phyloP scores from a whole-genome alignment of 2,113 vertebrate genomes.

The Reinhardtius hippoglossoides region DNA sequence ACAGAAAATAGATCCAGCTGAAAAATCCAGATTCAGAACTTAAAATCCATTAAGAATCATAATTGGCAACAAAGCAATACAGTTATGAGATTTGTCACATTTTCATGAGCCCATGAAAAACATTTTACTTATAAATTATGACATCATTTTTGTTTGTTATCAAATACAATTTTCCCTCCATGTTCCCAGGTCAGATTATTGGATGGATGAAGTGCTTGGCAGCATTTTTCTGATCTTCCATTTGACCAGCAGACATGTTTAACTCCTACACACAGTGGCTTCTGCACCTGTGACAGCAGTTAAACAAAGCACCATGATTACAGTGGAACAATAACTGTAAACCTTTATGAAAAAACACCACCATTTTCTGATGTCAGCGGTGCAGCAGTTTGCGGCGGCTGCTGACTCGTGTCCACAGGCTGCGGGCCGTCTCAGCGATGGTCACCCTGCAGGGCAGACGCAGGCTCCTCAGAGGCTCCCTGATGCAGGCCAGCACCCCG shows the following conservation, averaged over 20 bases:
- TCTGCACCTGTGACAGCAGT: not conserved
- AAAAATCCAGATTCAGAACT: not conserved
- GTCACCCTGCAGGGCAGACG: slow-evolving; percentile 63
- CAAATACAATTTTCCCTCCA: no score
- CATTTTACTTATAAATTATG: no score
- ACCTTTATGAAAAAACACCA: not conserved
- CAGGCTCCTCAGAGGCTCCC: slow-evolving; percentile 78
- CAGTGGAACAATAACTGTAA: not conserved
- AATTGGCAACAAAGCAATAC: not conserved
- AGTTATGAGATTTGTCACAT: not conserved
- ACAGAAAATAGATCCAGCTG: not conserved
- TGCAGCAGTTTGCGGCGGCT: slow-evolving; percentile 63
- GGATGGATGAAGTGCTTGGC: not conserved
- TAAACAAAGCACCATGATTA: not conserved
- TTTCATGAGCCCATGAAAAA: not conserved
- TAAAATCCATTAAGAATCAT: not conserved
- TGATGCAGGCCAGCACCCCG: slow-evolving; percentile 75
- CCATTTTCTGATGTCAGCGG: slow-evolving; percentile 19
- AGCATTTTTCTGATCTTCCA: not conserved
- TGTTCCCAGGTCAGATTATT: no score
- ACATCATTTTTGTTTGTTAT: no score
- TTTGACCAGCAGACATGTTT: not conserved
- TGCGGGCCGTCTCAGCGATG: slow-evolving; percentile 71
- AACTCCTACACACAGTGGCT: no score
- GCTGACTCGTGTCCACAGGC: slow-evolving; percentile 81